phyloP scores from a whole-genome alignment of 2,888 invertebrate species.

The Tenthredo scrophulariae region DNA sequence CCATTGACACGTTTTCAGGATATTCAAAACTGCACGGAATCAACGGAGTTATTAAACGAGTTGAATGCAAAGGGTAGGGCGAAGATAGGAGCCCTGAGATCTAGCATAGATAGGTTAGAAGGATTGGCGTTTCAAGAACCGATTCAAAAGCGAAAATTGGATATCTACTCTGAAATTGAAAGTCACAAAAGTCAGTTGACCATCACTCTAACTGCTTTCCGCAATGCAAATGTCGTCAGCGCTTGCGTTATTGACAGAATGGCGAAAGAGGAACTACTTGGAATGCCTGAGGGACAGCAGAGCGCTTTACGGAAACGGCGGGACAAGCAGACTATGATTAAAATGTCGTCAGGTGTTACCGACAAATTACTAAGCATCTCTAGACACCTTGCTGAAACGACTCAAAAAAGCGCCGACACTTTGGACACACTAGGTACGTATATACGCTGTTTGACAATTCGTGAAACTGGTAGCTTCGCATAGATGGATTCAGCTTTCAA shows the following conservation, averaged over 20 bases:
- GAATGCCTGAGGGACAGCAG: conserved; percentile 80
- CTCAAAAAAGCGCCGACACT: conserved; percentile 92
- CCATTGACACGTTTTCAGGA: conserved; percentile 80
- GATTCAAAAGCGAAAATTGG: conserved; percentile 83
- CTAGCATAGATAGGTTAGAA: conserved; percentile 86
- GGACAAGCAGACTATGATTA: conserved; percentile 84
- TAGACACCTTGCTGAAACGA: conserved; percentile 91
- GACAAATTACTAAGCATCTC: conserved; percentile 92
- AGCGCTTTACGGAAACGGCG: conserved; percentile 84
- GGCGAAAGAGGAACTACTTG: conserved; percentile 86
- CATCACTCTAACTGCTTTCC: conserved; percentile 87
- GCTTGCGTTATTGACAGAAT: conserved; percentile 89
- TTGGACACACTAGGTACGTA: conserved; percentile 85
- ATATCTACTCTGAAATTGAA: conserved; percentile 84
- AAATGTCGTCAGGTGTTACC: conserved; percentile 89
- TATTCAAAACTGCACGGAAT: conserved; percentile 87
- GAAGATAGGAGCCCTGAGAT: conserved; percentile 84
- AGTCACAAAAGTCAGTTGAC: conserved; percentile 86
- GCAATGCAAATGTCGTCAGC: conserved; percentile 89
- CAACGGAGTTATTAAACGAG: conserved; percentile 85
- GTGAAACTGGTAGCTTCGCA: neutral
- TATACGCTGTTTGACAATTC: neutral
- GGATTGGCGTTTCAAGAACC: conserved; percentile 80
- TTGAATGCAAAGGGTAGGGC: conserved; percentile 88
- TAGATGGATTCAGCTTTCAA: neutral